Conservation (phyloP, 2,113 vertebrate species). For the Sus scrofa region T2T-Sscrofa CM000826.6:23342501-23343000, state of each 20-base stretch:
- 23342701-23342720: conserved; percentile 93
- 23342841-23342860: conserved; percentile 88
- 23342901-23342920: conserved; percentile 43
- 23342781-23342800: conserved; percentile 82
- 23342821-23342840: conserved; percentile 88
- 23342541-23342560: conserved; percentile 75
- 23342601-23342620: conserved; percentile 87
- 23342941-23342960: conserved; percentile 80
- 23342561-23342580: conserved; percentile 79
- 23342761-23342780: conserved; percentile 90
- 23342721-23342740: conserved; percentile 89
- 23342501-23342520: conserved; percentile 41
- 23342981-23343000: conserved; percentile 85
- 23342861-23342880: conserved; percentile 87
- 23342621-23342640: conserved; percentile 90
- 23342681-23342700: conserved; percentile 91
- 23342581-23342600: conserved; percentile 84
- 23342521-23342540: conserved; percentile 63
- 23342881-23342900: conserved; percentile 81
- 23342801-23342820: conserved; percentile 87
- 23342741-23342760: conserved; percentile 89
- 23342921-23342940: conserved; percentile 44
- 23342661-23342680: conserved; percentile 88
- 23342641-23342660: conserved; percentile 90
- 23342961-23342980: conserved; percentile 85